A percentile compares a stretch with the other conserved stretches of the same genome.
phyloP scores from a whole-genome alignment of 2,113 vertebrate genomes.

The Jaculus jaculus region DNA sequence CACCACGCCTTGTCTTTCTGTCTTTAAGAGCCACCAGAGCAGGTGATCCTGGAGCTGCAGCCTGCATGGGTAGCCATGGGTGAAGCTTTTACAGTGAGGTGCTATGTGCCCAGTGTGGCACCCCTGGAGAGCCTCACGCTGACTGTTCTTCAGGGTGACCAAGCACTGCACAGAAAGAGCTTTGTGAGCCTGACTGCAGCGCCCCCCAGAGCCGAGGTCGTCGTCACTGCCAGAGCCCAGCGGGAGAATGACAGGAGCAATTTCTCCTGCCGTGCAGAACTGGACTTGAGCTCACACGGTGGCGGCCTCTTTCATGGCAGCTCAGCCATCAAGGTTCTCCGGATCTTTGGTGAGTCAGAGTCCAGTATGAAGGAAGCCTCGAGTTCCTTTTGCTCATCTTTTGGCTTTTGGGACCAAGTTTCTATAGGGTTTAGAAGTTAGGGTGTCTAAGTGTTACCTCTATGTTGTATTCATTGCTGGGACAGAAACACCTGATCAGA shows the following conservation, averaged over 20 bases:
- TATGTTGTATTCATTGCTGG: not conserved
- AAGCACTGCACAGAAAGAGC: conserved; percentile 48
- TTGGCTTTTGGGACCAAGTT: not conserved
- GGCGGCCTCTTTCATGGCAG: conserved; percentile 34
- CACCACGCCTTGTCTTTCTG: not conserved
- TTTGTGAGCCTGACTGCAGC: conserved; percentile 44
- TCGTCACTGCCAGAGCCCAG: conserved; percentile 52
- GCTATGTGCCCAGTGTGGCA: conserved; percentile 61
- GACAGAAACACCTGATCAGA: too few species aligned
- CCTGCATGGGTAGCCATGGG: conserved; percentile 63
- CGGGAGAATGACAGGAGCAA: conserved; percentile 57
- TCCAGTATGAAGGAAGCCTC: not conserved
- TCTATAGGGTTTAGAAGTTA: not conserved
- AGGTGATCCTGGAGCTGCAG: conserved; percentile 70
- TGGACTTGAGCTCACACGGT: conserved; percentile 56
- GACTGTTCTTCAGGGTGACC: conserved; percentile 59
- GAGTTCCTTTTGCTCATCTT: not conserved
- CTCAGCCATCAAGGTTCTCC: conserved; percentile 39
- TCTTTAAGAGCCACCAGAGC: conserved; percentile 69
- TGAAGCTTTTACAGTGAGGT: conserved; percentile 61
- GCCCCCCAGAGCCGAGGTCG: conserved; percentile 51
- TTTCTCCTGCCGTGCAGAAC: conserved; percentile 60
- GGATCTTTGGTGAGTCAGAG: conserved; percentile 70
- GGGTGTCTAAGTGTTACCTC: not conserved
- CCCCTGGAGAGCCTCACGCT: conserved; percentile 70